Evolutionary conservation across 2,113 vertebrate genomes (phyloP), one percentile per base, ranked within the genome.

Genomic region (Columba janthina): DNA sequence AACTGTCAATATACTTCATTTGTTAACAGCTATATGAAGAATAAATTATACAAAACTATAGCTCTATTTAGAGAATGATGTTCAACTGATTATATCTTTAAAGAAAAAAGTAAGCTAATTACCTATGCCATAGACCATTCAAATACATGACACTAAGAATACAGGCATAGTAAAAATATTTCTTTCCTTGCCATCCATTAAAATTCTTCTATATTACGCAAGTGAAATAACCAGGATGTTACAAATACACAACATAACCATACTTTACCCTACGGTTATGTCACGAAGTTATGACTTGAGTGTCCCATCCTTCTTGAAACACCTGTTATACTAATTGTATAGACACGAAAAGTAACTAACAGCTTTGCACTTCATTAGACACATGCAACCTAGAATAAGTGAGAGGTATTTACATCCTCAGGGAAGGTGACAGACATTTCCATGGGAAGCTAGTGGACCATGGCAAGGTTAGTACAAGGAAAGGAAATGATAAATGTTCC

Each of bases 81-180:
- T 32, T 64, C 12, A 75, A 67, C 29, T 60, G 12, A 64, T 50
- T 64, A 36, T 42, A 51, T 60, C 2, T 56, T 87, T 19, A 29
- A 46, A 80, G 62, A 78, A 71, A 56, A 50, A 71, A 40, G 8
- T 31, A 38, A 76, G 16, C 1, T 78, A 71, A 81, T 62, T 71
- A 50, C 9, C 6, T 71, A 25, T 4, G 3, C 7, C 67, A 12
- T 36, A 5, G 13, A 36, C 28, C 15, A 15, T 34, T 26, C 5
- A 73, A 79, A 62, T 11, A 51, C 6, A 26, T 6, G 6, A 50
- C 0, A 0, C 61, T 3, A 71, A 75, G 26, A 75, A 82, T 9
- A 6, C 4, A 34, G 32, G 10, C 22, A 81, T 14, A 58, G 9
- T 18, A 38, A 77, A 66, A 16, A 22, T 1, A 60, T 32, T 65